phyloP scores from a whole-genome alignment of 2,797 vertebrate species.

The Xyrichtys novacula region DNA sequence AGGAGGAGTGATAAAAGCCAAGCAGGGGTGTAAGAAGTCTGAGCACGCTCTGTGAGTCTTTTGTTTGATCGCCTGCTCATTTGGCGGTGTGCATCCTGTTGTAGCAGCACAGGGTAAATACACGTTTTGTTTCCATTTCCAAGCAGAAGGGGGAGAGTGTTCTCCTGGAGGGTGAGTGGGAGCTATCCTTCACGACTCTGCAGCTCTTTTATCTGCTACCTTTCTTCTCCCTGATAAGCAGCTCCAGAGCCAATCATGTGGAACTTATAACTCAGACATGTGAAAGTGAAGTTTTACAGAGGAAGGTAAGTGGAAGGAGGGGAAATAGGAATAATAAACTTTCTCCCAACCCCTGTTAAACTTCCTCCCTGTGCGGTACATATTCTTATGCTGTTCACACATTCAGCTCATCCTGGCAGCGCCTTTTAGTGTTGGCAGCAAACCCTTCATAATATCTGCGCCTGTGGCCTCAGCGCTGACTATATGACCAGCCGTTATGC shows the following conservation, averaged over 20 bases:
- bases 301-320: constrained; percentile 28
- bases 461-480: constrained; percentile 21
- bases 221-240: constrained; percentile 73
- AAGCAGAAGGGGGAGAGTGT: constrained; percentile 35
- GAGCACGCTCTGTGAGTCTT: constrained; percentile 42
- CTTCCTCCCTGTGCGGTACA: constrained; percentile 30
- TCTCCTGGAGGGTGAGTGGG: constrained; percentile 58
- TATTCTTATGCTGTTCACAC: constrained; percentile 34
- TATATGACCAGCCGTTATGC: constrained; percentile 11
- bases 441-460: constrained; percentile 42
- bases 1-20: constrained; percentile 59
- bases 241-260: constrained; percentile 66
- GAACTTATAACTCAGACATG: constrained; percentile 63
- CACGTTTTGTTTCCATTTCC: constrained; percentile 47
- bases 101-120: constrained; percentile 55
- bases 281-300: constrained; percentile 58
- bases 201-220: constrained; percentile 60
- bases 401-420: constrained; percentile 34
- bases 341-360: constrained; percentile 31
- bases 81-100: constrained; percentile 54
- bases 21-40: constrained; percentile 51
- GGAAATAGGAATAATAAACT: constrained; percentile 55
- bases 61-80: constrained; percentile 64
- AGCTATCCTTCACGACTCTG: constrained; percentile 54
- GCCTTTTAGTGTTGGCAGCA: constrained; percentile 32